These are phyloP conservation scores for Parasteatoda lunata DNA, from an alignment of 2,888 invertebrate species.

Conservation along the genomic window DNA sequence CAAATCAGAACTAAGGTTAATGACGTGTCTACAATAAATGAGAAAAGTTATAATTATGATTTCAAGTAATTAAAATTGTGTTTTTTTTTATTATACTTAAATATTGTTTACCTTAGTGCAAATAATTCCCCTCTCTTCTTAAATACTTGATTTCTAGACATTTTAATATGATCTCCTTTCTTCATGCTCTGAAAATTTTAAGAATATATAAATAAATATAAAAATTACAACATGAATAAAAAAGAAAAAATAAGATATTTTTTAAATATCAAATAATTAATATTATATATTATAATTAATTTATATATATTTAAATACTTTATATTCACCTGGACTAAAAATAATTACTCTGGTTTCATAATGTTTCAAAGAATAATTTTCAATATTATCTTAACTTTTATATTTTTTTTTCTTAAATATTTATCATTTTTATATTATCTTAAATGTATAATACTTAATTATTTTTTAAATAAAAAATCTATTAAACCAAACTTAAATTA, in stretches of 20 bases:
- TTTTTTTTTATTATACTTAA: neutral
- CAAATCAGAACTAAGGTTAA: constrained; percentile 94
- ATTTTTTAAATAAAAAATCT: no score
- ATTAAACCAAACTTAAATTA: no score
- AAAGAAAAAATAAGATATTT: neutral
- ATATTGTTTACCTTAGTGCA: constrained; percentile 80
- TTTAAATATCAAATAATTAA: neutral
- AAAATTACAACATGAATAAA: neutral
- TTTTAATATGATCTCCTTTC: constrained; percentile 81
- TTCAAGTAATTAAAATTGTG: neutral
- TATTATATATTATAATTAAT: no score
- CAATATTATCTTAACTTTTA: no score
- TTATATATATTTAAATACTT: no score
- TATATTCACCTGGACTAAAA: no score
- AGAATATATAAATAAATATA: neutral
- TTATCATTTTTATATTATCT: no score
- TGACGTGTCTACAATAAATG: constrained; percentile 79
- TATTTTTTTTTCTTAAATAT: no score
- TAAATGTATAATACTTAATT: no score
- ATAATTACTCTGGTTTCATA: no score
- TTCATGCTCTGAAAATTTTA: constrained; percentile 80
- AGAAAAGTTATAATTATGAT: neutral
- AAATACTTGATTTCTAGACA: constrained; percentile 83
- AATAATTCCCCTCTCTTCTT: constrained; percentile 90
- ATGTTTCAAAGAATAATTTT: no score